These are phyloP conservation scores for Ypsolopha sequella DNA, from an alignment of 2,888 invertebrate species.

Conservation along the genomic window DNA sequence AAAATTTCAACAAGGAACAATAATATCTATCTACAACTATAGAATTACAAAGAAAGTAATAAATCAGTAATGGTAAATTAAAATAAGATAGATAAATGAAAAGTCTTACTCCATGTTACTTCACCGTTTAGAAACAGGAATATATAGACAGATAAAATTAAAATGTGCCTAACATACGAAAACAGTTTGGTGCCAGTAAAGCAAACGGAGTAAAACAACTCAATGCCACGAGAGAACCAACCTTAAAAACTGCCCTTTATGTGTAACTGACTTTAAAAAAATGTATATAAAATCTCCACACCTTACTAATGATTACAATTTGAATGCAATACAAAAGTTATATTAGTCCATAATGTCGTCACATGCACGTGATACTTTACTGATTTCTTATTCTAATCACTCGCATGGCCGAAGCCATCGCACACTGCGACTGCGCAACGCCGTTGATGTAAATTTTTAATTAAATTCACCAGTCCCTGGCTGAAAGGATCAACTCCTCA, in stretches of 20 bases:
- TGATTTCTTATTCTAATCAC: slow-evolving; percentile 23
- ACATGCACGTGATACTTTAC: not conserved
- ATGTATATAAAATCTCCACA: slow-evolving; percentile 65
- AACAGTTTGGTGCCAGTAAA: slow-evolving; percentile 5
- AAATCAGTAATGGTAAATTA: slow-evolving; percentile 7
- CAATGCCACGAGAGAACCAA: slow-evolving; percentile 65
- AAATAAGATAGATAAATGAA: slow-evolving; percentile 14
- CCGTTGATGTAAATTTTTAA: not conserved
- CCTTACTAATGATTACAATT: slow-evolving; percentile 49
- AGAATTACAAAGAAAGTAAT: slow-evolving; percentile 13
- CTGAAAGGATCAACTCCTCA: slow-evolving; percentile 63
- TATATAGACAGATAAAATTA: not conserved
- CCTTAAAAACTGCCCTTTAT: slow-evolving; percentile 39
- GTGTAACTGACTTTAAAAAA: slow-evolving; percentile 44
- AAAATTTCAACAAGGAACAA: slow-evolving; percentile 45
- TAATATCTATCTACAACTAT: slow-evolving; percentile 28
- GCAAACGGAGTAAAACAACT: slow-evolving; percentile 21
- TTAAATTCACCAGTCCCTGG: slow-evolving; percentile 50
- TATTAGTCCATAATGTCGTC: slow-evolving; percentile 31
- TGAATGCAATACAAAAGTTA: slow-evolving; percentile 59
- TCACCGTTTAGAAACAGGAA: not conserved
- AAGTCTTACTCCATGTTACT: slow-evolving; percentile 16
- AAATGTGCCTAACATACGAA: not conserved
- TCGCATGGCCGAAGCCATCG: slow-evolving; percentile 12
- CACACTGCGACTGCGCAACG: not conserved